phyloP scores from a whole-genome alignment of 1,140 invertebrate species.

The Yoshiicerus persimilis region DNA sequence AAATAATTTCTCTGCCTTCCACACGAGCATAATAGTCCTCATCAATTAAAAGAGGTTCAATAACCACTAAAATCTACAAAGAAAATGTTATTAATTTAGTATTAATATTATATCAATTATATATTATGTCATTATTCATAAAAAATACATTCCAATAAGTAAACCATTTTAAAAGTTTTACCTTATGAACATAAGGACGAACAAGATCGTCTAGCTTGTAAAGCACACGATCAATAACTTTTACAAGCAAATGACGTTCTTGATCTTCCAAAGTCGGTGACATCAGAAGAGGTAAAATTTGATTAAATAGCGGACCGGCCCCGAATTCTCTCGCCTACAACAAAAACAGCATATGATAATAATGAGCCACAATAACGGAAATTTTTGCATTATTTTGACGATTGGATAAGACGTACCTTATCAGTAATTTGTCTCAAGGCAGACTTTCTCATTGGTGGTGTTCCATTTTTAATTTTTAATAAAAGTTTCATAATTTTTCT shows the following conservation, averaged over 20 bases:
- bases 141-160: background rate
- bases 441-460: slow-evolving; percentile 98
- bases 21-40: slow-evolving; percentile 99
- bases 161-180: slow-evolving; percentile 52
- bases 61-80: slow-evolving; percentile 89
- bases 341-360: background rate
- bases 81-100: slow-evolving; percentile 40
- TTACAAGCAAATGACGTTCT: slow-evolving; percentile 98
- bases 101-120: slow-evolving; percentile 25
- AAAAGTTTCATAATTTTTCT: slow-evolving; percentile 98
- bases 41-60: slow-evolving; percentile 97
- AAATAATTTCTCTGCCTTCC: slow-evolving; percentile 98
- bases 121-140: background rate
- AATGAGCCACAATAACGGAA: background rate
- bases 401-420: slow-evolving; percentile 63
- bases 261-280: slow-evolving; percentile 99
- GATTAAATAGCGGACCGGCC: slow-evolving; percentile 97
- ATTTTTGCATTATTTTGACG: no score
- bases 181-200: slow-evolving; percentile 97
- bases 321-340: slow-evolving; percentile 86
- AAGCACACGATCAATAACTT: slow-evolving; percentile 97
- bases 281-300: slow-evolving; percentile 98
- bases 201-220: slow-evolving; percentile 99
- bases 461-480: slow-evolving; percentile 99
- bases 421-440: slow-evolving; percentile 97